Base-by-base conservation (phyloP, 92 coral and sea anemone species). In the Porites divaricata region DNA sequence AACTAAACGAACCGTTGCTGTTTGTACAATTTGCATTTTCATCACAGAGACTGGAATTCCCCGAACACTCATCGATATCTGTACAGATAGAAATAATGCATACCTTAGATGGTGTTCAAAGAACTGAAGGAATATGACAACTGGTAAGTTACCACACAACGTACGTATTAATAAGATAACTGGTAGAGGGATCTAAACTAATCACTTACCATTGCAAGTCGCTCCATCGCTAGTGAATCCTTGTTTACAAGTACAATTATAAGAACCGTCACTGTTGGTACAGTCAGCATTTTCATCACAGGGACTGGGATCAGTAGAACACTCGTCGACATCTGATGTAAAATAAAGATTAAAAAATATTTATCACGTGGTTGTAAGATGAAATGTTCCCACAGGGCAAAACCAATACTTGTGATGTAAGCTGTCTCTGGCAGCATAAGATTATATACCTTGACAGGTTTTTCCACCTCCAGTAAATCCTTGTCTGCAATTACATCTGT, bases 171-270 rank as follows among this genome's bases (percentile, higher is more conserved):
- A 35, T 35, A 35, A 35, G 45, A 35, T 35, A 35, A 35, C 16
- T 54, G 59, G 16, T 54, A 54, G 16, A 11, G 59, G 16, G 59
- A 54, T 11, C 16, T 5, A 14, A 61, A 15, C 20, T 20, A 61
- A 14, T 61, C 17, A 58, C 15, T 10, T 76, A 90, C 96, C 90
- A n/a, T 81, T 41, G 54, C 94, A 93, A 2, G 59, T 59, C 3
- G 80, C 67, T 21, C 92, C 96, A 78, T 88, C 78, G 52, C 94
- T 92, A 58, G 70, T 64, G 83, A 66, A 93, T 22, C 97, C 97
- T 20, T 54, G 67, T 26, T 72, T 76, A 62, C 97, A 93, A 14
- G 63, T 64, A 67, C 97, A 91, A 35, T 12, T 28, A 64, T 88
- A 91, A 25, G 94, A 78, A 21, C 82, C 72, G 35, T 78, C 26